phyloP scores from a whole-genome alignment of 2,888 invertebrate species.

The Cephus rjabovi region DNA sequence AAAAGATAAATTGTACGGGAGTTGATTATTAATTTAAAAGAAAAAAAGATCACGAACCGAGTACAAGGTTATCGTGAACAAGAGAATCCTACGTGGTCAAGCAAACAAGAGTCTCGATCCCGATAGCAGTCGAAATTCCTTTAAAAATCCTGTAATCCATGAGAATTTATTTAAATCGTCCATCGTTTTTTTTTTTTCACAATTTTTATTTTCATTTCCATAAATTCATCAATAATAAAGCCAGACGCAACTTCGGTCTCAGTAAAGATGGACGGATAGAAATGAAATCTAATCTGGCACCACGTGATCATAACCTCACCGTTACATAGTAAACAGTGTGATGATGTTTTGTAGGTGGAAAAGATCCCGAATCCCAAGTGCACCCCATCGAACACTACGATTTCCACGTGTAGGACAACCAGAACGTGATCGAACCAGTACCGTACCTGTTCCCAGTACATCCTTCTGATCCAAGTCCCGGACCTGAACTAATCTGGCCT shows the following conservation, averaged over 20 bases:
- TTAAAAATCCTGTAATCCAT: too few species aligned
- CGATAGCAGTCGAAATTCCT: too few species aligned
- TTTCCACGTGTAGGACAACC: slow-evolving; percentile 3
- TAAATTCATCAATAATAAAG: neutral
- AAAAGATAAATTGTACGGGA: neutral
- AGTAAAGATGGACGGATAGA: neutral
- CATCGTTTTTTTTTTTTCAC: neutral
- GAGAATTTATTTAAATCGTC: too few species aligned
- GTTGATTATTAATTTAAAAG: neutral
- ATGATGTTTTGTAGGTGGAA: slow-evolving; percentile 6
- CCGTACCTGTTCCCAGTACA: slow-evolving; percentile 14
- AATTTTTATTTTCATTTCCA: neutral
- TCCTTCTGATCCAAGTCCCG: neutral
- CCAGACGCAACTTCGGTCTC: neutral
- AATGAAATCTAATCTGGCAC: neutral
- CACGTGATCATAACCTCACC: neutral
- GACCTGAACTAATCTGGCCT: neutral
- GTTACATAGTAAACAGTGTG: neutral
- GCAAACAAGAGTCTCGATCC: neutral
- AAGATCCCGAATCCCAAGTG: neutral
- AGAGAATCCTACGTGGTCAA: neutral
- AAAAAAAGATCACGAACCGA: neutral
- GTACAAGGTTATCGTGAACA: neutral
- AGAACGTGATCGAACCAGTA: neutral
- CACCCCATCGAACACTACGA: neutral